Evolutionary conservation across 2,888 invertebrate genomes (phyloP), one percentile per base, ranked within the genome.

Genomic region (Harpalus rubripes): DNA sequence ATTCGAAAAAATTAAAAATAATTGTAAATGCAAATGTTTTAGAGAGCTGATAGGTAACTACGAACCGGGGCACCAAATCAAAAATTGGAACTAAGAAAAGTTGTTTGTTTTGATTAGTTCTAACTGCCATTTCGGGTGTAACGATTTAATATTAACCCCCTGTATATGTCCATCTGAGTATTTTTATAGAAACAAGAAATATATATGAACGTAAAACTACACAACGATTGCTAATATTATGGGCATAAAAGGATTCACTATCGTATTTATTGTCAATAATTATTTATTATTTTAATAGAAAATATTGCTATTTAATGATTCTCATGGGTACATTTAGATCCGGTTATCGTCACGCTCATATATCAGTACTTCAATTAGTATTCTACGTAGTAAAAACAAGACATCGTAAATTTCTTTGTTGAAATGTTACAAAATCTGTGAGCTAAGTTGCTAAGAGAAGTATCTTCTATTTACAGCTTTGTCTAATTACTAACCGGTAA

Each of bases 281-380:
- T 61, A 16, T 52, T 52, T 52, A 52, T 52, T 52, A 52, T 12
- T 44, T 44, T 44, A 4, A 44, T 44, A 63, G 22, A 26, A 63
- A 26, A 32, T 39, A 68, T 68, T 68, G 39, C 12, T 68, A 12
- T 39, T n/a, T 68, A 68, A 68, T 68, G 63, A 63, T 10, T 26
- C 16, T 68, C 26, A 68, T 39, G 63, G 12, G 12, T 32, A 68
- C 41, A 68, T 68, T 68, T 68, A 68, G 32, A 68, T 68, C 68
- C 68, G 7, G 32, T 15, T 32, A 12, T n/a, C 26, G 15, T 68
- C 68, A 68, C 32, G 32, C 15, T 68, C 32, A 68, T 68, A 32
- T 68, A 39, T 68, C 68, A 39, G 32, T 32, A n/a, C n/a, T 39
- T 18, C 32, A 39, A 68, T 39, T 68, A 26, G 15, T 68, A 41